These are phyloP conservation scores for Gymnogyps californianus DNA, from an alignment of 2,113 vertebrate genomes.

Conservation along the genomic window DNA sequence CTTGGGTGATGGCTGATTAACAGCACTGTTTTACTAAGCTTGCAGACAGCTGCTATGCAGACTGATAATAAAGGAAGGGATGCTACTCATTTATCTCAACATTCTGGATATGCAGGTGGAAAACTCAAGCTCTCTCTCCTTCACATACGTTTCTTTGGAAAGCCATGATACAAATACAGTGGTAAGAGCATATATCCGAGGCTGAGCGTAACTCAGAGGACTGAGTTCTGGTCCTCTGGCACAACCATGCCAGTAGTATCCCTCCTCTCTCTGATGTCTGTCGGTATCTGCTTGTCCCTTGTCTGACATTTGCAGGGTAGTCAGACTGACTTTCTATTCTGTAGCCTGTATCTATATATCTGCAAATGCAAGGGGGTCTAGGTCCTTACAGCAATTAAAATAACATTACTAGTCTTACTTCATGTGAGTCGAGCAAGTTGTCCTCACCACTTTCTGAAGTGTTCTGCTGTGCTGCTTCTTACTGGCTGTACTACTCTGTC, in stretches of 20 bases:
- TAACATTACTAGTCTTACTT: not conserved
- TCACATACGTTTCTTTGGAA: not conserved
- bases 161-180: not conserved
- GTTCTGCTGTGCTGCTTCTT: not conserved
- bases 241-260: not conserved
- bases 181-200: not conserved
- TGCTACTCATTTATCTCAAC: not conserved
- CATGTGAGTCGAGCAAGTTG: not conserved
- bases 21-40: not conserved
- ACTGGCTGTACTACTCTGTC: not conserved
- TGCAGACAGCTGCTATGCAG: not conserved
- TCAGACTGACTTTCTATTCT: not conserved
- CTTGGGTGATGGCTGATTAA: not conserved
- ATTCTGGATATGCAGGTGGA: not conserved
- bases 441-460: not conserved
- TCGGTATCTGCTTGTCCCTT: not conserved
- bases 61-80: not conserved
- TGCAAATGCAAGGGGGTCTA: not conserved
- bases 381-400: not conserved
- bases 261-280: not conserved
- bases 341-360: not conserved
- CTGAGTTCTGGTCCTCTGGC: not conserved
- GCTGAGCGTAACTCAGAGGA: not conserved
- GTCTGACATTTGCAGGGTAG: not conserved
- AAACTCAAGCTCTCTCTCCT: not conserved